Base-by-base conservation (phyloP, 1,140 invertebrate genomes). In the Trichonephila inaurata region DNA sequence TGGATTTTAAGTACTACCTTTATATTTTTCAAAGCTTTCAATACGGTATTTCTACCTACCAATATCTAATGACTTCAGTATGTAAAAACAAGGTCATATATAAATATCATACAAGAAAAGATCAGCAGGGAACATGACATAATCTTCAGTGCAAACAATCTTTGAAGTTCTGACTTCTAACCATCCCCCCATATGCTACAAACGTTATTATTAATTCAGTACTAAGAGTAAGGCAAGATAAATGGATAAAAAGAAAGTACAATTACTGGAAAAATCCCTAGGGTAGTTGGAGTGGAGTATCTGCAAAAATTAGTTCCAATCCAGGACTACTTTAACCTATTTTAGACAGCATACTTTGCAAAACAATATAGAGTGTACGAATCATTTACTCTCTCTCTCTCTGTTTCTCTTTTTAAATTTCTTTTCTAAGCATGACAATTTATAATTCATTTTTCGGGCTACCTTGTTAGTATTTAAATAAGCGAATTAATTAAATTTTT, bases 151-250 rank as follows among this genome's bases (percentile, higher is more conserved):
- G 89, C 89, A 81, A 90, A 90, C 69, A 90, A 90, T 90, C 72
- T 90, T 72, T 21, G 33, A 61, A 51, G 33, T 90, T 33, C 66
- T 90, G 69, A 90, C 89, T 51, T 61, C 21, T n/a, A n/a, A 81
- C 89, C 72, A 90, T 90, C 89, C 51, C 51, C 51, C 51, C 51
- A 89, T 91, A 91, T n/a, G 21, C 28, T 83, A 21, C 81, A 64
- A 51, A 64, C 64, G 90, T 91, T 91, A 91, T 91, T 91, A 91
- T 91, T 91, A 91, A 91, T 91, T 72, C 90, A 91, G 81, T 58
- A 51, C 51, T 21, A 19, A 44, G 44, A 77, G 90, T 83, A 91
- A 83, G 90, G 24, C 16, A 91, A 64, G 90, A 91, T 91, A 91
- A 91, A 91, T 91, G 90, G 60, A 61, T 10, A 64, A 66, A 66